A percentile compares a stretch with the other conserved stretches of the same genome.
Evolutionary conservation across 2,888 invertebrate genomes (phyloP).

Genomic region (Candidula unifasciata): DNA sequence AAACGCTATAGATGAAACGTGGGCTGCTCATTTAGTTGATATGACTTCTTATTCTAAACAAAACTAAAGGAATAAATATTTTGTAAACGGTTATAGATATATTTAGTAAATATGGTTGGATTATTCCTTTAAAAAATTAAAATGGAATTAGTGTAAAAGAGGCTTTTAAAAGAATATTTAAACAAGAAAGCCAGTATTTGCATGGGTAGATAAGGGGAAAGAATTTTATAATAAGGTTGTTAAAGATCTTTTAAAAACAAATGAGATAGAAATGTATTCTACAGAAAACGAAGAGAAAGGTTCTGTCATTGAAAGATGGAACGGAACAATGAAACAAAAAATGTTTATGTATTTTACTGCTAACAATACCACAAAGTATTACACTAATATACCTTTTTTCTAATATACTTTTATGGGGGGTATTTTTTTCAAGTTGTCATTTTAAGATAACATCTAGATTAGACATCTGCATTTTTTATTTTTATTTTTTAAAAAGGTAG

Average conservation of each 20-base stretch:
- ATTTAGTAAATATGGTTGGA: slow-evolving; percentile 1
- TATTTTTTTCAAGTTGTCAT: too few species aligned
- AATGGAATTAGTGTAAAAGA: too few species aligned
- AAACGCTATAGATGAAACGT: not conserved
- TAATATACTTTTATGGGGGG: too few species aligned
- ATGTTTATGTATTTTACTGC: not conserved
- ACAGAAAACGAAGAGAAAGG: not conserved
- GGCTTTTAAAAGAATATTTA: too few species aligned
- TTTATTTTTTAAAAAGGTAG: too few species aligned
- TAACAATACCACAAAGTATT: slow-evolving; percentile 6
- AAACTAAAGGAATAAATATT: not conserved
- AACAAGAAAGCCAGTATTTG: not conserved
- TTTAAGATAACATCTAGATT: too few species aligned
- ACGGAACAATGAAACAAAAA: slow-evolving; percentile 5
- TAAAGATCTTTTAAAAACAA: not conserved
- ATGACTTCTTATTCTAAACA: slow-evolving; percentile 16
- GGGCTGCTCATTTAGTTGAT: slow-evolving; percentile 23
- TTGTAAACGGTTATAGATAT: slow-evolving; percentile 5
- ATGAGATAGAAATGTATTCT: not conserved
- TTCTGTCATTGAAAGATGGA: not conserved
- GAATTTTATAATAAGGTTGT: not conserved
- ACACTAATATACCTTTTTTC: too few species aligned
- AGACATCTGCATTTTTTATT: too few species aligned
- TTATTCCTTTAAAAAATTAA: slow-evolving; percentile 7
- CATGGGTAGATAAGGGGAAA: not conserved